Conservation (phyloP, 2,113 vertebrate species). For the Zeus faber region DNA sequence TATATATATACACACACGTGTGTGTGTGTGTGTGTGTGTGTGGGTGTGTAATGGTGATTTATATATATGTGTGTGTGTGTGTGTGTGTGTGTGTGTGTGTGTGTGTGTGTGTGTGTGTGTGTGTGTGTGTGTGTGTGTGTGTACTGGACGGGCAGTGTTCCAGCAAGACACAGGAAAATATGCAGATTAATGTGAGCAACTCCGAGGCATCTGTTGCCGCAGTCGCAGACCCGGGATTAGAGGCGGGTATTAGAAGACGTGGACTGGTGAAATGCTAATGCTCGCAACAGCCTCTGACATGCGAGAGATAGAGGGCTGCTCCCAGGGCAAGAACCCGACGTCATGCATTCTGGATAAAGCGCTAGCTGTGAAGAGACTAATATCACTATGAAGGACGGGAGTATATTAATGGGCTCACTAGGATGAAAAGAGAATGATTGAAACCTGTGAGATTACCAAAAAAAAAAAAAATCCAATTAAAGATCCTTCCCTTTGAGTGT, state of each 20-base stretch:
- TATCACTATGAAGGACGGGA: too few relatives aligned
- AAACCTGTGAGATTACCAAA: constrained; percentile 28
- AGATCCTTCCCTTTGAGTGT: constrained; percentile 1
- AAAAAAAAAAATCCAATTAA: constrained; percentile 57
- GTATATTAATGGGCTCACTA: constrained; percentile 5
- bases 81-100: not conserved
- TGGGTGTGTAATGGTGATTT: too few relatives aligned
- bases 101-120: not conserved
- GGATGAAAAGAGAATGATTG: constrained; percentile 11
- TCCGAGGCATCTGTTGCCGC: constrained; percentile 13
- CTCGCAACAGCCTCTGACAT: constrained; percentile 15
- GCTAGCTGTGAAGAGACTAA: too few relatives aligned
- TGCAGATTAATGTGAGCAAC: constrained; percentile 25
- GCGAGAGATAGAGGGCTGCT: constrained; percentile 3
- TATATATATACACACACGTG: too few relatives aligned
- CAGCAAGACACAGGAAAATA: constrained; percentile 17
- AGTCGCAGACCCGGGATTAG: constrained; percentile 14
- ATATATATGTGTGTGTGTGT: not conserved
- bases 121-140: not conserved
- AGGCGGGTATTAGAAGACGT: constrained; percentile 10
- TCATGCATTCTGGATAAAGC: too few relatives aligned
- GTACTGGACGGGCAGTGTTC: not conserved
- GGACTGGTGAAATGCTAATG: constrained; percentile 14
- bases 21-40: too few relatives aligned
- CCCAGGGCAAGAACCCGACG: too few relatives aligned